Percentiles rank a stretch among this genome's conserved stretches.
Conservation (phyloP, 2,113 vertebrate species). For the Dipodomys stephensi region DNA sequence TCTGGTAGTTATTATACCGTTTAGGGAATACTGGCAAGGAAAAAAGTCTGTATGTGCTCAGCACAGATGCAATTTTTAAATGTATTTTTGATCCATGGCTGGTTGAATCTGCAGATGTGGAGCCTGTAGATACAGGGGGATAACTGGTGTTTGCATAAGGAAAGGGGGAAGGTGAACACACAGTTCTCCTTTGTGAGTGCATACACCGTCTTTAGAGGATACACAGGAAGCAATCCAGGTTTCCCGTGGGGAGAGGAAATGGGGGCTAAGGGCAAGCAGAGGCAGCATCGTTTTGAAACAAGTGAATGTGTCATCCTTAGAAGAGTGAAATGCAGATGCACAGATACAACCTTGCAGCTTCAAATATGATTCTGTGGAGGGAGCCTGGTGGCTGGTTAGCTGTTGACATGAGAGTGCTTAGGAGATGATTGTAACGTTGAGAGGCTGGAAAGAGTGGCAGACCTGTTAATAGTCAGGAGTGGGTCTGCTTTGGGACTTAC, state of each 20-base stretch:
- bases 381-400: neutral
- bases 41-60: neutral
- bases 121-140: neutral
- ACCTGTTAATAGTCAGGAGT: neutral
- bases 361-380: neutral
- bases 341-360: neutral
- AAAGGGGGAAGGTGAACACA: too few species aligned
- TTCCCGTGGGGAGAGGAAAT: neutral
- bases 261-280: too few species aligned
- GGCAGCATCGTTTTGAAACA: neutral
- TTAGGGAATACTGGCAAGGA: neutral
- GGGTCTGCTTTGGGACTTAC: neutral
- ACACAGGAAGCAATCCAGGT: neutral
- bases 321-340: neutral
- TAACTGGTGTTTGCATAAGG: neutral
- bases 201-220: neutral
- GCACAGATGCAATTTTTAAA: neutral
- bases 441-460: neutral
- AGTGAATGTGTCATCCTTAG: neutral
- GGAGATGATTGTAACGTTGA: neutral
- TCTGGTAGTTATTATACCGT: neutral
- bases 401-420: neutral
- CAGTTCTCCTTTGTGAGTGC: neutral
- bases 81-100: neutral
- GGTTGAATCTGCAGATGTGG: neutral